A percentile compares a stretch with the other conserved stretches of the same genome.
Evolutionary conservation across 2,113 vertebrate genomes (phyloP).

Genomic region (Asarcornis scutulata): DNA sequence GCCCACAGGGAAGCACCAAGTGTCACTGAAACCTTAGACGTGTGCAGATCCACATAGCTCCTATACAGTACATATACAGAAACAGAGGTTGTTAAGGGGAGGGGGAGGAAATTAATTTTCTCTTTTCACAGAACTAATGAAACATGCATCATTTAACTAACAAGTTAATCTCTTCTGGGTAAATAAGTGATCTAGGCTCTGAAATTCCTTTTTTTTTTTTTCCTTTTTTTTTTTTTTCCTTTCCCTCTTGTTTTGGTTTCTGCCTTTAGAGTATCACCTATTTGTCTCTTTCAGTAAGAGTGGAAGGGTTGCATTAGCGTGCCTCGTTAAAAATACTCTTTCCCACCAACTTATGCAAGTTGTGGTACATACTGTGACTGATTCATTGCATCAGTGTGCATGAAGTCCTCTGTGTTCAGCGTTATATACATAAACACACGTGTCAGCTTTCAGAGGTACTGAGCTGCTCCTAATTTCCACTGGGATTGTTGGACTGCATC

Average conservation of each 20-base stretch:
- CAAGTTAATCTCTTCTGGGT: not conserved
- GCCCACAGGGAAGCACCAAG: slow-evolving; percentile 8
- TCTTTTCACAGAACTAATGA: not conserved
- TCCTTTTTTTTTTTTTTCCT: no score
- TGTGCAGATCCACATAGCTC: not conserved
- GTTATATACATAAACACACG: not conserved
- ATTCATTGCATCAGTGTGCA: not conserved
- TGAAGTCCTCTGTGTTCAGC: not conserved
- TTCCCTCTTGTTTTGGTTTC: not conserved
- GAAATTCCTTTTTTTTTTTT: not conserved
- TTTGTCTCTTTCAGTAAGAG: not conserved
- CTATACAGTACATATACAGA: not conserved
- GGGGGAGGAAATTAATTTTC: not conserved
- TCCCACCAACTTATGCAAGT: not conserved
- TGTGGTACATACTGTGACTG: not conserved
- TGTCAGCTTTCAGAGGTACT: not conserved
- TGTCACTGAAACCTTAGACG: fast-evolving
- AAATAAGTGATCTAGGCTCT: not conserved
- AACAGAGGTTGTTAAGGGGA: not conserved
- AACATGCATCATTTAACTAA: not conserved
- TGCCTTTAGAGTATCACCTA: not conserved
- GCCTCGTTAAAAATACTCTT: slow-evolving; percentile 6
- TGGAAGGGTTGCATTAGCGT: not conserved
- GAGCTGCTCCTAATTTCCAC: slow-evolving; percentile 24
- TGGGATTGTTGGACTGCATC: slow-evolving; percentile 16